phyloP scores from a whole-genome alignment of 1,140 invertebrate genomes.

The Globodera ellingtonae region DNA sequence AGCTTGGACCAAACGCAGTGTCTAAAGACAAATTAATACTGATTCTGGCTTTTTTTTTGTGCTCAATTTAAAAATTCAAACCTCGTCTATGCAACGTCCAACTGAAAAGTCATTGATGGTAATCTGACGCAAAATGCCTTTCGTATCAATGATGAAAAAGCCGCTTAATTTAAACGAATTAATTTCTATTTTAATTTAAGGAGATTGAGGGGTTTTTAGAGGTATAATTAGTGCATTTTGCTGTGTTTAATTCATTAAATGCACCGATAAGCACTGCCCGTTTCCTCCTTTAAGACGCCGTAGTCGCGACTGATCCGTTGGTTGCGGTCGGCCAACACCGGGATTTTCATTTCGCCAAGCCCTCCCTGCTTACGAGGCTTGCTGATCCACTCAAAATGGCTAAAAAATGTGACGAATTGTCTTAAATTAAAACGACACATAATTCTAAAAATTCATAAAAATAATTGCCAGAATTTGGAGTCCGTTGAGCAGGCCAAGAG shows the following conservation, averaged over 20 bases:
- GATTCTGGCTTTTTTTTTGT: not conserved
- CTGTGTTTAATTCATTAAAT: not conserved
- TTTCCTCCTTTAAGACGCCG: constrained; percentile 88
- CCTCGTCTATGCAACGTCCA: constrained; percentile 77
- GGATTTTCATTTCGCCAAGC: constrained; percentile 91
- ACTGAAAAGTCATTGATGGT: constrained; percentile 98
- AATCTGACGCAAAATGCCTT: constrained; percentile 88
- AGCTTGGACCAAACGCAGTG: constrained; percentile 73
- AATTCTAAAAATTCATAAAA: not conserved
- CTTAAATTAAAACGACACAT: not conserved
- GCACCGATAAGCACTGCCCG: constrained; percentile 83
- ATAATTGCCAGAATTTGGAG: constrained; percentile 25
- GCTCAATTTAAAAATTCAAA: not conserved
- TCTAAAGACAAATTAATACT: constrained; percentile 47
- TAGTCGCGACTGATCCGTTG: constrained; percentile 82
- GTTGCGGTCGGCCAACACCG: constrained; percentile 89
- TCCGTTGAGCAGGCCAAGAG: constrained; percentile 28
- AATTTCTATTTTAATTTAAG: not conserved
- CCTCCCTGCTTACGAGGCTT: constrained; percentile 92
- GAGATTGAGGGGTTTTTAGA: not conserved
- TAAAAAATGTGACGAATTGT: constrained; percentile 17
- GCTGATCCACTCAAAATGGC: constrained; percentile 88
- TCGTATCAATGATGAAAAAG: constrained; percentile 93
- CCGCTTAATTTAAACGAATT: constrained; percentile 71
- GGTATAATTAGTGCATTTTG: too few species aligned